These are phyloP conservation scores for Dromaius novaehollandiae DNA, from an alignment of 2,113 vertebrate species.

Conservation along the genomic window DNA sequence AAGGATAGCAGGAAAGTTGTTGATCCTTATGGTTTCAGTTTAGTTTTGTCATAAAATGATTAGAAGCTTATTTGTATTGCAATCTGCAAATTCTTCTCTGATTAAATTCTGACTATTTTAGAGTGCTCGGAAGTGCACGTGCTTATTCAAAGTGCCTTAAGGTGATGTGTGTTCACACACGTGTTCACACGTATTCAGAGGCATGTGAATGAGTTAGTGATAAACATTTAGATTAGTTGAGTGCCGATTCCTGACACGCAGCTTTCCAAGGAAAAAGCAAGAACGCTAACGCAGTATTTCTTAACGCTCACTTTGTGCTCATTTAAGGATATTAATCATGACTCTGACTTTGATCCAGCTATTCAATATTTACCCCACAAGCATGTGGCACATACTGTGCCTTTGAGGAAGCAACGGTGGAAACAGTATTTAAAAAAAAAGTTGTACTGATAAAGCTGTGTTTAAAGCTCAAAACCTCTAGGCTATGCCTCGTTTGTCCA, in stretches of 20 bases:
- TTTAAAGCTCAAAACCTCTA: too few relatives aligned
- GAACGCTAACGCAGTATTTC: not conserved
- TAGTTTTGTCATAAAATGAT: not conserved
- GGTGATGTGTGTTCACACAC: not conserved
- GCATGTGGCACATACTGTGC: rapidly evolving
- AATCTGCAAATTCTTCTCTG: not conserved
- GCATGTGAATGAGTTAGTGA: not conserved
- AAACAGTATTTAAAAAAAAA: too few relatives aligned
- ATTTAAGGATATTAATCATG: not conserved
- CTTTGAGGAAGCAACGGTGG: not conserved
- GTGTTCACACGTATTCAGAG: not conserved
- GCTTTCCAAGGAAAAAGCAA: not conserved
- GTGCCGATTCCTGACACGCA: not conserved
- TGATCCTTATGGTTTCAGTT: not conserved
- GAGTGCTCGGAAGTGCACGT: not conserved
- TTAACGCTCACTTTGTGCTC: not conserved
- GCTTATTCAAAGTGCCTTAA: too few relatives aligned
- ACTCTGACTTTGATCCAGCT: not conserved
- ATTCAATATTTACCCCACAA: not conserved
- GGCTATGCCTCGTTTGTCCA: too few relatives aligned
- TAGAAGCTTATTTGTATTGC: not conserved
- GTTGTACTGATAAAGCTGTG: too few relatives aligned
- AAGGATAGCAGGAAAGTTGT: not conserved
- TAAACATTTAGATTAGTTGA: rapidly evolving
- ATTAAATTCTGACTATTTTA: not conserved